phyloP scores from a whole-genome alignment of 1,140 invertebrate species.

The Euschistus heros region DNA sequence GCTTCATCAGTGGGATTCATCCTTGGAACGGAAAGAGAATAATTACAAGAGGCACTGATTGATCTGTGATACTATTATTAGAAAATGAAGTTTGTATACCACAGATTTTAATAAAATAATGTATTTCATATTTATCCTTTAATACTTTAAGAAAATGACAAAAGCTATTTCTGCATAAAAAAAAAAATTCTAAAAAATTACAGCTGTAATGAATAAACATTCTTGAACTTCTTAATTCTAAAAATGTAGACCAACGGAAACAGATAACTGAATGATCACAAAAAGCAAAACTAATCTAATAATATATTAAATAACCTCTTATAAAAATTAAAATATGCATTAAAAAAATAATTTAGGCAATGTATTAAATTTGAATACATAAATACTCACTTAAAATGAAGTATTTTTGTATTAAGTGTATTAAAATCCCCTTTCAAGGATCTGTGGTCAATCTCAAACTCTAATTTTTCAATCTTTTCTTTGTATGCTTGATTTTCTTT shows the following conservation, averaged over 20 bases:
- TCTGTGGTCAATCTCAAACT: conserved; percentile 31
- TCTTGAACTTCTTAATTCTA: too few relatives aligned
- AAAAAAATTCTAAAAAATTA: too few relatives aligned
- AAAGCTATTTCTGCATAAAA: too few relatives aligned
- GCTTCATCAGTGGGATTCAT: conserved; percentile 66
- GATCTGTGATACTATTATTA: too few relatives aligned
- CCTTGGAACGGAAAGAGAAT: conserved; percentile 37
- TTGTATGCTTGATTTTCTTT: conserved; percentile 29
- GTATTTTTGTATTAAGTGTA: conserved; percentile 30
- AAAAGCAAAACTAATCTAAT: not conserved
- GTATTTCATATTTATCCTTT: not conserved
- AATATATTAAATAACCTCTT: not conserved
- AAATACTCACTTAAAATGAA: conserved; percentile 31
- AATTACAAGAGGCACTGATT: too few relatives aligned
- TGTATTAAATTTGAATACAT: not conserved
- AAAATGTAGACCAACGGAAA: too few relatives aligned
- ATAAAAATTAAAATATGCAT: not conserved
- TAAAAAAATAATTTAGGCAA: not conserved
- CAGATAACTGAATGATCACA: too few relatives aligned
- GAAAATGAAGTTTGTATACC: too few relatives aligned
- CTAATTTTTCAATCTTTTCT: conserved; percentile 29
- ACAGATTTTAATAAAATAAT: conserved; percentile 35
- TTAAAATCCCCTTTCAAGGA: conserved; percentile 33
- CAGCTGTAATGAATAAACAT: too few relatives aligned
- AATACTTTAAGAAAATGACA: not conserved